Evolutionary conservation across 2,888 invertebrate species (phyloP).

Genomic region (Calameuta idolon): DNA sequence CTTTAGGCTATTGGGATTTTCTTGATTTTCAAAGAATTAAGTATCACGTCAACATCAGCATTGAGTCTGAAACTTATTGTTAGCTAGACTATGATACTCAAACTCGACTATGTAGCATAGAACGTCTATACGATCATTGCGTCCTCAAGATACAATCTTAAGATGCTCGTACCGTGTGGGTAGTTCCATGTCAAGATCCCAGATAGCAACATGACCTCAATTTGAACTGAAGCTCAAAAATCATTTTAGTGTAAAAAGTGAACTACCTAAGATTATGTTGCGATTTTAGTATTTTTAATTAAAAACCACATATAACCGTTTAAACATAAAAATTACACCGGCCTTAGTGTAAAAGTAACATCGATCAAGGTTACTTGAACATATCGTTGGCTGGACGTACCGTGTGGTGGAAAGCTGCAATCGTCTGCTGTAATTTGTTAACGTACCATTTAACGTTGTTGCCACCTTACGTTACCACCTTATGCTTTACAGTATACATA

Average conservation of each 20-base stretch:
- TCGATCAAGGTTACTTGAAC: not conserved
- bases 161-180: not conserved
- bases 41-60: not conserved
- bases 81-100: too few relatives aligned
- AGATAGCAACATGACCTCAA: not conserved
- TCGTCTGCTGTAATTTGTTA: not conserved
- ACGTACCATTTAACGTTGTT: too few relatives aligned
- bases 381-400: not conserved
- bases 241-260: not conserved
- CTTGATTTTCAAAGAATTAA: not conserved
- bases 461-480: not conserved
- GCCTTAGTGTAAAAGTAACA: not conserved
- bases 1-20: not conserved
- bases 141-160: not conserved
- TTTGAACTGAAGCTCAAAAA: not conserved
- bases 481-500: not conserved
- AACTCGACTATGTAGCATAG: too few relatives aligned
- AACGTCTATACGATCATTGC: not conserved
- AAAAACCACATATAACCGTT: not conserved
- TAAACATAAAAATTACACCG: not conserved
- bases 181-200: not conserved
- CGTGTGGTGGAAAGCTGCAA: not conserved
- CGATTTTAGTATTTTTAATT: not conserved
- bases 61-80: not conserved
- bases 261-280: not conserved